Evolutionary conservation across 2,113 vertebrate genomes (phyloP).

Genomic region (Micronycteris hirsuta): DNA sequence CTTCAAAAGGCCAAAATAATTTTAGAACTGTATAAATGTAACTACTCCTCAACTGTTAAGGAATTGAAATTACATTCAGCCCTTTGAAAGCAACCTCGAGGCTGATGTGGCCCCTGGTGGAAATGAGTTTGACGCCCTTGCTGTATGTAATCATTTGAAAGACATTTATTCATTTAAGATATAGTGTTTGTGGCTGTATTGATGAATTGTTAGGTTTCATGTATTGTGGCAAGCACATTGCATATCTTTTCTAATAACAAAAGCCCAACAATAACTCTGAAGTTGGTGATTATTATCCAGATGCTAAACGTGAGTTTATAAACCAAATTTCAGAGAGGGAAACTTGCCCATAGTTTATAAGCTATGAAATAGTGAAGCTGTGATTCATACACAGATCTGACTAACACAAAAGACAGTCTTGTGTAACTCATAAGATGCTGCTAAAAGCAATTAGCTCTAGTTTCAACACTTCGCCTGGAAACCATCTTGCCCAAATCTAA

Average conservation of each 20-base stretch:
- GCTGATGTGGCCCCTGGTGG: too few relatives aligned
- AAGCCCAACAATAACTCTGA: not conserved
- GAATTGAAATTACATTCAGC: too few relatives aligned
- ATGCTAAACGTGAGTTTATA: not conserved
- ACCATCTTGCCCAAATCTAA: not conserved
- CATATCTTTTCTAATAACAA: not conserved
- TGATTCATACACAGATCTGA: not conserved
- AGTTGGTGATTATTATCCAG: not conserved
- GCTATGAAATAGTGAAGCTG: not conserved
- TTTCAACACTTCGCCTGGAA: not conserved
- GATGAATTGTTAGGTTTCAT: not conserved
- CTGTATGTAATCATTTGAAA: not conserved
- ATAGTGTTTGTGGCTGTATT: not conserved
- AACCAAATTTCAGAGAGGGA: not conserved
- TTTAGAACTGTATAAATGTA: too few relatives aligned
- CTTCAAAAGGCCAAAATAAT: too few relatives aligned
- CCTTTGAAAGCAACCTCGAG: too few relatives aligned
- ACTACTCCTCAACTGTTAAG: too few relatives aligned
- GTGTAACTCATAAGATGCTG: not conserved
- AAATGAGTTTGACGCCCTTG: too few relatives aligned
- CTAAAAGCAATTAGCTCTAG: not conserved
- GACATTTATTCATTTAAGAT: not conserved
- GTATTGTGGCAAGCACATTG: not conserved
- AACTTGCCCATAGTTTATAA: not conserved
- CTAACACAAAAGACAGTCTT: not conserved